Evolutionary conservation across 2,113 vertebrate species (phyloP), one percentile per base, ranked within the genome.

Genomic region (Edolisoma coerulescens): DNA sequence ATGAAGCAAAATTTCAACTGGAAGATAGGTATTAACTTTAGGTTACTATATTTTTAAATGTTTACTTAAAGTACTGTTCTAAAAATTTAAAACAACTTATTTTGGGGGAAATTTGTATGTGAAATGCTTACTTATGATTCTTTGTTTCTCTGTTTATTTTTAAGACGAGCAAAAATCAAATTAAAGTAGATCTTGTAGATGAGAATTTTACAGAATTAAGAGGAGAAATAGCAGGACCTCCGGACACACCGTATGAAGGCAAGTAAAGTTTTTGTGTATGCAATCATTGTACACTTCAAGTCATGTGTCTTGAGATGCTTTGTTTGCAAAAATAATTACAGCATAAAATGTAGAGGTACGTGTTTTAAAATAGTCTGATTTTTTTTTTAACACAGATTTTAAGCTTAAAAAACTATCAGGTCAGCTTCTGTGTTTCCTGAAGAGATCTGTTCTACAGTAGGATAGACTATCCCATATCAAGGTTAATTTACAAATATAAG

Each of bases 161-260:
- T 96, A 98, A 99, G 99, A 99, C 99, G 73, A 99, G 99, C 99
- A 99, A 99, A 99, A 99, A 99, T 98, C 99, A 99, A 98, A 99
- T 99, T 93, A 99, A 99, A 98, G 99, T 99, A 97, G 99, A 99
- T 97, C 98, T 99, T 98, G 99, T 99, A 98, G 99, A 99, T 98
- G 99, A 99, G 93, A 99, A 99, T 98, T 99, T 99, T 98, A 99
- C 99, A 98, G 99, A 99, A 98, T 98, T 99, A 97, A 99, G 99
- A 97, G 99, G 99, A 91, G 99, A 99, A 98, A 99, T 99, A 96
- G 99, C 99, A 95, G 99, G 99, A 98, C 99, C 99, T 95, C 99
- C 99, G 94, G 99, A 99, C 93, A 99, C 99, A 95, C 99, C 99
- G 13, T 99, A 99, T 97, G 99, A 99, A 99, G 99, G 99, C 99